Base-by-base conservation (phyloP, 2,797 vertebrate genomes). In the Paratrypauchen microcephalus region DNA sequence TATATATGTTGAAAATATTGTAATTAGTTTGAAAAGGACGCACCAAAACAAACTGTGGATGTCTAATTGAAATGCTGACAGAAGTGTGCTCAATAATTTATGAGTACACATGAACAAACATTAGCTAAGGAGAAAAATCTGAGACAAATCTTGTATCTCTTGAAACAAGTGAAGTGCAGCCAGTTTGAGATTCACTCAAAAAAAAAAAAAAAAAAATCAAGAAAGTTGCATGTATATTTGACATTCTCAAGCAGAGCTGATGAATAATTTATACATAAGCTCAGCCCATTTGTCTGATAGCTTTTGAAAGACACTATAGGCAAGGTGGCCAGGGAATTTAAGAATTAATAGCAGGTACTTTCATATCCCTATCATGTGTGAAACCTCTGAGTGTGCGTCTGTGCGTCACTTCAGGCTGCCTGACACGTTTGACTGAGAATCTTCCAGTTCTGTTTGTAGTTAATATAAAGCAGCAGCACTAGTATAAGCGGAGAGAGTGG, bases 101-200 rank as follows among this genome's bases (percentile, higher is more conserved):
- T 84, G 76, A 5, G 80, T 74, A 32, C 23, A 45, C 41, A 45
- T 45, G 19, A 62, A 81, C 80, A 76, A 81, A 54, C 76, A 74
- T 28, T 72, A 79, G 76, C 28, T 70, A 68, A 70, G 45, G 79
- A 78, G 87, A 78, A 52, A 56, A 16, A 68, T 82, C 83, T 84
- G 21, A 5, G n/a, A 21, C 12, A 39, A 23, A 52, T 21, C 8
- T n/a, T 21, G 59, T 11, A 1, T 21, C 19, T 8, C 48, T 50
- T 59, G 24, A 45, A 3, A 45, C 13, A 45, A 45, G 41, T 45
- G 41, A 45, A 45, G 13, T 45, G 3, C 15, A 45, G 15, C 41
- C 41, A 13, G 1, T 2, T 45, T 45, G 41, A 15, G 13, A 45
- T 15, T 45, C 41, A 45, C 41, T 45, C 3, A 45, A 45, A 45